phyloP scores from a whole-genome alignment of 2,113 vertebrate genomes.

The Hucho hucho region DNA sequence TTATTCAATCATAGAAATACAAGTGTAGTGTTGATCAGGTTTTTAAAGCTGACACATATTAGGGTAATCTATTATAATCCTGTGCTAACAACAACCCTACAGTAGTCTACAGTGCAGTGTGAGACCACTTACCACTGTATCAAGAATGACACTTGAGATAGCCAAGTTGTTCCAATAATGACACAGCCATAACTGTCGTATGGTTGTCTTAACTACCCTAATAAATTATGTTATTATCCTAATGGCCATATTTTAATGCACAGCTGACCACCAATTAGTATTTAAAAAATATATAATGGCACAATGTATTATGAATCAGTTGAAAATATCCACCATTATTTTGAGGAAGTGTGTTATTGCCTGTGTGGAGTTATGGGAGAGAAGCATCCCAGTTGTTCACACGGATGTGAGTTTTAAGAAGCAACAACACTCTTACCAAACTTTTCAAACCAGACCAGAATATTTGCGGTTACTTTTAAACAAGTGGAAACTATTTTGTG shows the following conservation, averaged over 20 bases:
- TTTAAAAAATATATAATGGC: slow-evolving; percentile 5
- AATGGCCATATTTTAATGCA: slow-evolving; percentile 52
- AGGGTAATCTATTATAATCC: not conserved
- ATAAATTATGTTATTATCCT: slow-evolving; percentile 57
- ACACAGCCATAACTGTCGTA: slow-evolving; percentile 8
- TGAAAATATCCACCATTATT: slow-evolving; percentile 4
- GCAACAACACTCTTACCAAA: not conserved
- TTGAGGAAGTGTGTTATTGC: not conserved
- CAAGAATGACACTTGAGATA: not conserved
- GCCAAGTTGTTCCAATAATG: slow-evolving; percentile 16
- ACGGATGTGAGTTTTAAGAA: not conserved
- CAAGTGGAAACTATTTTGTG: too few relatives aligned
- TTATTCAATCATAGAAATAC: not conserved
- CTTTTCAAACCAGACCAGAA: not conserved
- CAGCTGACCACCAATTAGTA: slow-evolving; percentile 39
- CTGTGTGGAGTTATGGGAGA: slow-evolving; percentile 11
- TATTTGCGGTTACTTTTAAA: not conserved
- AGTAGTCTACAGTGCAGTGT: not conserved
- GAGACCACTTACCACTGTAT: not conserved
- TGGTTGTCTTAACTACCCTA: slow-evolving; percentile 19
- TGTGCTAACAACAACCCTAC: not conserved
- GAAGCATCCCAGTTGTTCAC: slow-evolving; percentile 16
- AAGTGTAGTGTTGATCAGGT: not conserved
- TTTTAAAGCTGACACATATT: not conserved
- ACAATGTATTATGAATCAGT: slow-evolving; percentile 24